These are phyloP conservation scores for Hemiscyllium ocellatum DNA, from an alignment of 2,113 vertebrate genomes.

Conservation along the genomic window DNA sequence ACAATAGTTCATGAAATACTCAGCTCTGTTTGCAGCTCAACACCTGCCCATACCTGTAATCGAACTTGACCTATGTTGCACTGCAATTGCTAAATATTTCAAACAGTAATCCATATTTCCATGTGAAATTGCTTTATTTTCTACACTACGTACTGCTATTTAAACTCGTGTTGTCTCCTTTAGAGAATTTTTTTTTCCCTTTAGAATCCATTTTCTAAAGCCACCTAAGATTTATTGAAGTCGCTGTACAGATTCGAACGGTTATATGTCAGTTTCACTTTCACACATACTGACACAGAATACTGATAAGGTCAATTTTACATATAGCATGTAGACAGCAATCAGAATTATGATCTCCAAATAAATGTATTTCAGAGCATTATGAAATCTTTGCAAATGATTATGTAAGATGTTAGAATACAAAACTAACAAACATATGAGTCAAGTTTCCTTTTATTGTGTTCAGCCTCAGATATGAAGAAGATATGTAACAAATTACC, in stretches of 20 bases:
- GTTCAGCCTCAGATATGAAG: background rate
- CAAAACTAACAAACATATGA: background rate
- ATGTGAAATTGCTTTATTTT: background rate
- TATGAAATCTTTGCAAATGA: background rate
- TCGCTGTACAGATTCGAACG: background rate
- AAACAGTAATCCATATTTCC: background rate
- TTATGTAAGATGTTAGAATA: background rate
- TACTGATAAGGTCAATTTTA: background rate
- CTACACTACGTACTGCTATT: background rate
- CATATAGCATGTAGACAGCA: background rate
- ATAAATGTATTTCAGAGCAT: background rate
- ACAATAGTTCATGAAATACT: constrained; percentile 8
- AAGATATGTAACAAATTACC: background rate
- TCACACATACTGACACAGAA: background rate
- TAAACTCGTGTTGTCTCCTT: background rate
- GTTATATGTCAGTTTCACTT: background rate
- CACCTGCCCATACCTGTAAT: background rate
- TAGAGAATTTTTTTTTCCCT: background rate
- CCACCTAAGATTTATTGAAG: background rate
- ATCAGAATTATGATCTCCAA: background rate
- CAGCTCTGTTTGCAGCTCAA: background rate
- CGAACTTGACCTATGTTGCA: background rate
- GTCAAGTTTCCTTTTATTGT: background rate
- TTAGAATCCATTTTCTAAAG: too few species aligned
- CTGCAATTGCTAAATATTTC: background rate